Evolutionary conservation across 2,113 vertebrate genomes (phyloP), one percentile per base, ranked within the genome.

Genomic region (Dicerorhinus sumatrensis): DNA sequence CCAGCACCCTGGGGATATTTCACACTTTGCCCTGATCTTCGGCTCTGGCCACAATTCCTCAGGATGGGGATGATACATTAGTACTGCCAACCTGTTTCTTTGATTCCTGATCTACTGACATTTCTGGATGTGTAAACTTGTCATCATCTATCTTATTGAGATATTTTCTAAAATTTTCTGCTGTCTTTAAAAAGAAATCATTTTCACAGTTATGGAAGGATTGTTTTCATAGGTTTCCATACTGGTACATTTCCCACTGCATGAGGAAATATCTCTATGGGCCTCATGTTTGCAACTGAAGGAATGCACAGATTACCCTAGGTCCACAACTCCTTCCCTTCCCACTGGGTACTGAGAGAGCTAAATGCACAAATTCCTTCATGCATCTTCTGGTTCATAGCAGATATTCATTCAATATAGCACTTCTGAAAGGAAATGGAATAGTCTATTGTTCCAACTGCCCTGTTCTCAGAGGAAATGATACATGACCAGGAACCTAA

Each of bases 121-220:
- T 75, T 91, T 92, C 29, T 94, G 31, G 4, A 70, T 76, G 4
- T 65, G 21, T 89, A 90, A 94, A 46, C 29, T 77, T 46, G 25
- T 54, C 65, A 36, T 62, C 46, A 10, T 81, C 10, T 87, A 33
- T 84, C 29, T 89, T 88, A 77, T 31, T 72, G 18, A 89, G 12
- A 89, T 70, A 39, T 70, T 83, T 94, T 96, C 36, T 18, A 91
- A 85, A 72, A 33, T 33, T 87, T 73, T 85, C 31, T 54, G 31
- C 23, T 83, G 3, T 27, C n/a, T 51, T 95, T 73, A 23, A 82
- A 91, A 56, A 87, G n/a, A 89, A 91, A 31, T 48, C 1, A 36
- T 85, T 63, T 87, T 73, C 17, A 69, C 16, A 88, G 42, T 73
- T 80, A 46, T 36, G 42, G 54, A 42, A 81, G 42, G 13, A 20